Evolutionary conservation across 2,888 invertebrate species (phyloP).

Genomic region (Drosophila pegasa): DNA sequence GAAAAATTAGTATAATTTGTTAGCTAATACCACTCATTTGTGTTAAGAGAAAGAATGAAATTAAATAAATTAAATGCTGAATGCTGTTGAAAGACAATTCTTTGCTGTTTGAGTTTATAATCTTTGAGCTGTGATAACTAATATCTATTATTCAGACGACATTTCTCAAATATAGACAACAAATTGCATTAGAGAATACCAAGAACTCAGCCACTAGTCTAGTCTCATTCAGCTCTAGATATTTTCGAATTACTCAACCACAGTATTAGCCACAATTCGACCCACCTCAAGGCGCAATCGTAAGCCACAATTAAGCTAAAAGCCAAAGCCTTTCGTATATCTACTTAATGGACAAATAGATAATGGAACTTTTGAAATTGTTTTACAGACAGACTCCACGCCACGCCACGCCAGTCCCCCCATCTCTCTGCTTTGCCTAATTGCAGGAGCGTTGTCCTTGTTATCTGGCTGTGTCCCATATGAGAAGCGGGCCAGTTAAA

Average conservation of each 20-base stretch:
- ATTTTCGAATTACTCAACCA: not conserved
- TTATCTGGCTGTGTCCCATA: slow-evolving; percentile 72
- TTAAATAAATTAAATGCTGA: too few relatives aligned
- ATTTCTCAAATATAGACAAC: too few relatives aligned
- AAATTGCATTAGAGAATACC: too few relatives aligned
- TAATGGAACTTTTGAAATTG: slow-evolving; percentile 72
- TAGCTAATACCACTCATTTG: not conserved
- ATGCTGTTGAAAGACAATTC: too few relatives aligned
- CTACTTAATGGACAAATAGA: slow-evolving; percentile 75
- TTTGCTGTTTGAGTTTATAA: too few relatives aligned
- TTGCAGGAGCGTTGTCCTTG: slow-evolving; percentile 52
- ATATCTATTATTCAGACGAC: too few relatives aligned
- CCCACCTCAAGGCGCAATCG: not conserved
- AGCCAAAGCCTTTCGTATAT: slow-evolving; percentile 38
- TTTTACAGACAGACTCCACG: slow-evolving; percentile 52
- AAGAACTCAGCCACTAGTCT: too few relatives aligned
- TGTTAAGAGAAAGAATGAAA: too few relatives aligned
- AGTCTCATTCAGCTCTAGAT: too few relatives aligned
- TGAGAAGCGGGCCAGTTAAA: slow-evolving; percentile 54
- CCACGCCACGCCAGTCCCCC: not conserved
- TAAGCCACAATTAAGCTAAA: slow-evolving; percentile 12
- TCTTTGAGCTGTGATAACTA: too few relatives aligned
- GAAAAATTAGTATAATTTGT: not conserved
- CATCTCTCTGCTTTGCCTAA: slow-evolving; percentile 37
- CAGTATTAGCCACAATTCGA: slow-evolving; percentile 9